These are phyloP conservation scores for Lepilemur ruficaudatus DNA, from an alignment of 2,797 vertebrate species.

Conservation along the genomic window DNA sequence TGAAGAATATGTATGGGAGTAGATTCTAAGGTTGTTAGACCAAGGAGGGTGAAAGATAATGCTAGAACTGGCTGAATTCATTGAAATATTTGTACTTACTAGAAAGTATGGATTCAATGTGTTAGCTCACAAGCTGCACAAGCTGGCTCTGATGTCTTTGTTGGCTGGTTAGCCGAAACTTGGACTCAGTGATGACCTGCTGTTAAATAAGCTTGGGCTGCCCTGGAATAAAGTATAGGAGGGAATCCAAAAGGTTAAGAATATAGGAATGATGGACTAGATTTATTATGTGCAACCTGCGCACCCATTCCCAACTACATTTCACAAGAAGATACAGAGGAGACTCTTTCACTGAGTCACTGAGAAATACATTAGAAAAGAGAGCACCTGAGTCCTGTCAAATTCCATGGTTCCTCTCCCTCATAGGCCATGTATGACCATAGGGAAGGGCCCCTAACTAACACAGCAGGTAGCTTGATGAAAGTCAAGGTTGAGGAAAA, in stretches of 20 bases:
- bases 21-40: background rate
- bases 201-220: background rate
- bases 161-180: background rate
- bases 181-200: background rate
- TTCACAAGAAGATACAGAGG: background rate
- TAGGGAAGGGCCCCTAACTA: background rate
- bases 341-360: background rate
- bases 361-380: background rate
- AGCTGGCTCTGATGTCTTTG: background rate
- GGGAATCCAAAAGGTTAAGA: background rate
- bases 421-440: background rate
- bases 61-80: background rate
- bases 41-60: background rate
- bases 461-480: background rate
- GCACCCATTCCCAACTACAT: background rate
- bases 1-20: background rate
- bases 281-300: background rate
- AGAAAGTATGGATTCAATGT: background rate
- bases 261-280: background rate
- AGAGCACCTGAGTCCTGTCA: background rate
- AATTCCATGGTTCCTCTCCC: background rate
- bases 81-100: background rate
- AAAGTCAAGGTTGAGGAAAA: background rate
- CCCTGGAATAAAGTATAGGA: background rate
- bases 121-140: background rate